phyloP scores from a whole-genome alignment of 2,888 invertebrate genomes.

The Chesias legatella region DNA sequence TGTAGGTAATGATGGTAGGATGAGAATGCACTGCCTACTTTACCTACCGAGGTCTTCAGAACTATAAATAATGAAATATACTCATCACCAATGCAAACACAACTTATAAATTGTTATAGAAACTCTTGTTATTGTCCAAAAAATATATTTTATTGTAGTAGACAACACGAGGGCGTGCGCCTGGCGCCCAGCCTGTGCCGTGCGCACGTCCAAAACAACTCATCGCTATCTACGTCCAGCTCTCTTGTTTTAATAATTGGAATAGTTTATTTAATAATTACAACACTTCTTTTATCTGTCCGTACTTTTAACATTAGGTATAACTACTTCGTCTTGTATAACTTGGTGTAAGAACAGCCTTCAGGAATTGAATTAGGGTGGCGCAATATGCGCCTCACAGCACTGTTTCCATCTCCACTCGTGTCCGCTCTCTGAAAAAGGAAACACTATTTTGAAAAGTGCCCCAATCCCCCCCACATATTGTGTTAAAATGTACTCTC shows the following conservation, averaged over 20 bases:
- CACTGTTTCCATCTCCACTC: constrained; percentile 96
- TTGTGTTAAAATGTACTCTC: too few species aligned
- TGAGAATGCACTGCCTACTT: too few species aligned
- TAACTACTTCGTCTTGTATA: constrained; percentile 80
- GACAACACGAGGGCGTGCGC: constrained; percentile 76
- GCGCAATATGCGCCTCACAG: constrained; percentile 85
- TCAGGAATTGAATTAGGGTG: constrained; percentile 79
- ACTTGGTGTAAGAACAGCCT: constrained; percentile 81
- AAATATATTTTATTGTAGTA: constrained; percentile 81
- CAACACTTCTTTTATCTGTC: constrained; percentile 77
- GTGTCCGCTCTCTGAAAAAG: constrained; percentile 77
- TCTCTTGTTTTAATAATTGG: constrained; percentile 79
- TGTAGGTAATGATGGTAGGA: too few species aligned
- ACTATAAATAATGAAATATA: constrained; percentile 2
- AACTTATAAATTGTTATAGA: constrained; percentile 14
- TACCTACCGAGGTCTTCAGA: neutral
- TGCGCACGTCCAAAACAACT: constrained; percentile 77
- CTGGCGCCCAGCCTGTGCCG: constrained; percentile 74
- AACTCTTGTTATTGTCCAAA: constrained; percentile 70
- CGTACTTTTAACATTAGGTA: constrained; percentile 77
- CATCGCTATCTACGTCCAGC: constrained; percentile 78
- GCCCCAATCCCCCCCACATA: too few species aligned
- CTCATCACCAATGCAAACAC: neutral
- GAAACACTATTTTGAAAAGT: constrained; percentile 10
- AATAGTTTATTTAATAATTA: constrained; percentile 82